Evolutionary conservation across 2,797 vertebrate genomes (phyloP), one percentile per base, ranked within the genome.

Genomic region (Thunnus albacares): DNA sequence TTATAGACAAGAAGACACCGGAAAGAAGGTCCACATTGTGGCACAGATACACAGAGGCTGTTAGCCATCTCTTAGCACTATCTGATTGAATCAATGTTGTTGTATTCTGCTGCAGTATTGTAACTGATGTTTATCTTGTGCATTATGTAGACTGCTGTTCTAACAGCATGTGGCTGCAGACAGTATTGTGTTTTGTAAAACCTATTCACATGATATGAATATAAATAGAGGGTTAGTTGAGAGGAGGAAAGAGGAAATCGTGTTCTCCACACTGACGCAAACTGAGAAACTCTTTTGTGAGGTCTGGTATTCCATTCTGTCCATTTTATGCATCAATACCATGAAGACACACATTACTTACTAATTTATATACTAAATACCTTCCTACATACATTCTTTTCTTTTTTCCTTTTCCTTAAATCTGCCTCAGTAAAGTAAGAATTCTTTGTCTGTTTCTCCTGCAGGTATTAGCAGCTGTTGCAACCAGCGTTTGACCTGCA

Each of bases 121-220:
- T 51, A 52, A 43, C 5, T 14, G 18, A 43, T 63, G 20, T 52
- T 80, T 41, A 15, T 71, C 20, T 26, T 53, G 28, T 30, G 45
- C 55, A 9, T 2, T 47, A 1, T 35, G 52, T 18, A 45, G 56
- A 53, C 45, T 38, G 17, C n/a, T 61, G 30, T n/a, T 67, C 26
- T 43, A 56, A 72, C 64, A 79, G 61, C 83, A 81, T 75, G 35
- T 6, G 41, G 62, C 63, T 71, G 71, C 75, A 85, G 66, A 60
- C 52, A n/a, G 14, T 65, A 55, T 13, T 26, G 20, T 71, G 18
- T 4, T 75, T 49, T 62, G 47, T 77, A 41, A 45, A 18, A 17
- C 49, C 43, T 64, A 70, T 78, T 22, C 51, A 28, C 61, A 13
- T 55, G 17, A 62, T 49, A 52, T 71, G 55, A 14, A 10, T 13